Conservation (phyloP, 2,888 invertebrate genomes). For the Spisula solida region DNA sequence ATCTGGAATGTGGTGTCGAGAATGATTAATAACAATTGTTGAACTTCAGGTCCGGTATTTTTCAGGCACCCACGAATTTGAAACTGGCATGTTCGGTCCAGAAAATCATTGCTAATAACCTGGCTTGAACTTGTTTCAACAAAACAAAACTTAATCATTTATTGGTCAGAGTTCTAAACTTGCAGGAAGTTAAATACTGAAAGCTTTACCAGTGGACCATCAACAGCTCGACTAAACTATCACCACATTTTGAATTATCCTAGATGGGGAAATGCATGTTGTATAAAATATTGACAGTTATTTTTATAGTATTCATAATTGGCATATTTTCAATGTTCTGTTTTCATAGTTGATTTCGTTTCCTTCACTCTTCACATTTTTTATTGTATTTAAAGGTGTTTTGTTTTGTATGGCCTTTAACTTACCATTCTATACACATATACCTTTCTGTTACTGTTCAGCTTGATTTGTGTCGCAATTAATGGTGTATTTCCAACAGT, state of each 20-base stretch:
- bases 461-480: background rate
- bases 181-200: background rate
- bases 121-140: no score
- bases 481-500: background rate
- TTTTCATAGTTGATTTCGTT: background rate
- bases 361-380: background rate
- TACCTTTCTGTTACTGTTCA: background rate
- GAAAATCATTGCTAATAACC: no score
- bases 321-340: slow-evolving; percentile 5
- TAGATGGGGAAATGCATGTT: slow-evolving; percentile 6
- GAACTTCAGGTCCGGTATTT: no score
- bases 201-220: background rate
- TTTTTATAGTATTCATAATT: slow-evolving; percentile 22
- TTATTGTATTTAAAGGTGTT: background rate
- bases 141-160: no score
- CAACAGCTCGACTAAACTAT: background rate
- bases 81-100: no score
- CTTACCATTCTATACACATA: slow-evolving; percentile 16
- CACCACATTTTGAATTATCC: slow-evolving; percentile 7
- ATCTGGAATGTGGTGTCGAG: no score
- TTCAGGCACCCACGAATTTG: no score
- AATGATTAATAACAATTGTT: no score
- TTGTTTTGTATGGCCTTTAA: slow-evolving; percentile 10
- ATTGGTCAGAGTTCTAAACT: no score
- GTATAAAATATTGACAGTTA: slow-evolving; percentile 18